phyloP scores from a whole-genome alignment of 2,113 vertebrate genomes.

The Leptosomus discolor region DNA sequence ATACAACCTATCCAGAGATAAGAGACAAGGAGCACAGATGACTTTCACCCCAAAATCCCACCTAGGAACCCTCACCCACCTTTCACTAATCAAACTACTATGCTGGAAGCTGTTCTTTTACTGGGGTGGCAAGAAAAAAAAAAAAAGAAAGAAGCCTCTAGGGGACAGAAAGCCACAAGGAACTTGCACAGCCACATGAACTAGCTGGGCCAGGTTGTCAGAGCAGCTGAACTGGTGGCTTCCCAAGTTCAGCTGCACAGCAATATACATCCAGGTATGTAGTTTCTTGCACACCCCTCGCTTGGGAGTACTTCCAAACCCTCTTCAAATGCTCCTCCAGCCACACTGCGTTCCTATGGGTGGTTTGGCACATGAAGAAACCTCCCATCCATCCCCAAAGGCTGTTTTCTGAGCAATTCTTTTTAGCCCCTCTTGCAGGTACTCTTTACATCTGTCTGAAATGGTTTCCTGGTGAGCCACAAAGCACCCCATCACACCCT shows the following conservation, averaged over 20 bases:
- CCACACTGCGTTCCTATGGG: fast-evolving
- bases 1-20: background rate
- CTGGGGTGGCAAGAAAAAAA: too few species aligned
- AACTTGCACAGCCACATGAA: background rate
- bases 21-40: background rate
- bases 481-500: background rate
- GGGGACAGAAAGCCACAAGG: background rate
- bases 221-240: fast-evolving
- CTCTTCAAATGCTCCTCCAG: background rate
- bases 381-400: background rate
- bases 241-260: background rate
- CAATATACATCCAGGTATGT: background rate
- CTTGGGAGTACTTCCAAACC: background rate
- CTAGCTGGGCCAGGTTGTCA: background rate
- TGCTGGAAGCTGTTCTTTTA: background rate
- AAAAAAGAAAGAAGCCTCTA: background rate
- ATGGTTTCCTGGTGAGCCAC: background rate
- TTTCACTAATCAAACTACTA: background rate
- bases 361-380: background rate
- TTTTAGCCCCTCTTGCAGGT: background rate
- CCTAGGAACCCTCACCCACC: too few species aligned
- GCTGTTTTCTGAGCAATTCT: background rate
- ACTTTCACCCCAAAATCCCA: background rate
- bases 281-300: background rate
- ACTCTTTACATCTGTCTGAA: background rate